Evolutionary conservation across 2,888 invertebrate genomes (phyloP), one percentile per base, ranked within the genome.

Genomic region (Alcis repandata): DNA sequence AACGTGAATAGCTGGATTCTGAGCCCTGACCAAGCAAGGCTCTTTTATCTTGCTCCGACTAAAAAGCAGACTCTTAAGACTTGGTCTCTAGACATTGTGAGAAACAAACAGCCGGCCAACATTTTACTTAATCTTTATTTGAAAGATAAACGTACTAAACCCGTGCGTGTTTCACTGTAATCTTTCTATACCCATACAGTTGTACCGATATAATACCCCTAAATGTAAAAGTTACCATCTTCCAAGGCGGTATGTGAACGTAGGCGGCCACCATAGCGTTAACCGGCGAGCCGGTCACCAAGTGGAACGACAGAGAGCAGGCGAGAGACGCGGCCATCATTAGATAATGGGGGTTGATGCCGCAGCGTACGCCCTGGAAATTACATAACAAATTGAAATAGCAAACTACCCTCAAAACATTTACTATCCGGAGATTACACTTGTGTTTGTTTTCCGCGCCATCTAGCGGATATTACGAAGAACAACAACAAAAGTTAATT

Each of bases 251-350:
- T 65, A 91, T 88, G 40, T 86, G 80, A 0, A 85, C 79, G 53
- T 91, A 90, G 0, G 86, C 77, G 0, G 83, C 76, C 1, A 90
- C 88, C 83, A 91, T 79, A 1, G 90, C 87, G 61, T 90, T 83
- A 3, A 79, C 82, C 0, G 91, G 85, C 0, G 87, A 70, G 0
- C 89, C 87, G 0, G 85, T 80, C 33, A 80, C 76, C 41, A 90
- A 48, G 69, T 89, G 90, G 78, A 89, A 90, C 0, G 91, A 83
- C 33, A 90, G 56, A 0, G 87, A 85, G 53, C 80, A 78, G 11
- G 86, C 75, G 1, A 90, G 74, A 0, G 85, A 82, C 0, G 85
- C 86, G 0, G 89, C 85, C 73, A 87, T 73, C 90, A 91, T 89
- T 67, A 89, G 71, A 64, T 82, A 88, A 54, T 87, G 85, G 0